Evolutionary conservation across 2,113 vertebrate species (phyloP).

Genomic region (Chascanopsetta lugubris): DNA sequence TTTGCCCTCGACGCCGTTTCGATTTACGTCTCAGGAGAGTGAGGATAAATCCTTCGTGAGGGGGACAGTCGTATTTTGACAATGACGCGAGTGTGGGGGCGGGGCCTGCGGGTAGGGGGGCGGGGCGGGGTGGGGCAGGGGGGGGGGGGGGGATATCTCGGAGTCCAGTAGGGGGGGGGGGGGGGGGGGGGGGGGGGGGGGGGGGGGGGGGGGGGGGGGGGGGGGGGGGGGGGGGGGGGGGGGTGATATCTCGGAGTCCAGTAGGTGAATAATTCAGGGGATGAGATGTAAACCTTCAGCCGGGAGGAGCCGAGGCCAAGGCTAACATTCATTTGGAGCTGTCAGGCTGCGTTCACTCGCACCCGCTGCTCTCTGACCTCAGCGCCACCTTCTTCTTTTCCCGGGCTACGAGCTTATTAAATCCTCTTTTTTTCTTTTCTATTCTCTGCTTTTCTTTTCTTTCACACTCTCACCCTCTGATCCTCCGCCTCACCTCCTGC

Average conservation of each 20-base stretch:
- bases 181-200: too few relatives aligned
- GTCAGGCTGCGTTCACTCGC: constrained; percentile 57
- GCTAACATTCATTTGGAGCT: constrained; percentile 73
- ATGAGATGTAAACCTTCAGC: constrained; percentile 73
- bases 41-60: constrained; percentile 14
- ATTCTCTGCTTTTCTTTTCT: constrained; percentile 24
- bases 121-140: too few relatives aligned
- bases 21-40: not conserved
- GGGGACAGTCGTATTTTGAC: constrained; percentile 35
- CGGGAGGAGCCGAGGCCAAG: constrained; percentile 60
- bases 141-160: too few relatives aligned
- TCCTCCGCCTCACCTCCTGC: constrained; percentile 11
- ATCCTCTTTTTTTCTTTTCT: constrained; percentile 35
- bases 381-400: constrained; percentile 17
- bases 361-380: constrained; percentile 39
- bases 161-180: too few relatives aligned
- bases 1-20: not conserved
- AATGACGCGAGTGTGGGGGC: too few relatives aligned
- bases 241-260: constrained; percentile 27
- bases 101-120: too few relatives aligned
- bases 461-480: constrained; percentile 49
- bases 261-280: constrained; percentile 74
- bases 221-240: too few relatives aligned
- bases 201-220: too few relatives aligned
- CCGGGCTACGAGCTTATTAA: constrained; percentile 53